Evolutionary conservation across 2,888 invertebrate genomes (phyloP).

Genomic region (Tetranychus truncatus): DNA sequence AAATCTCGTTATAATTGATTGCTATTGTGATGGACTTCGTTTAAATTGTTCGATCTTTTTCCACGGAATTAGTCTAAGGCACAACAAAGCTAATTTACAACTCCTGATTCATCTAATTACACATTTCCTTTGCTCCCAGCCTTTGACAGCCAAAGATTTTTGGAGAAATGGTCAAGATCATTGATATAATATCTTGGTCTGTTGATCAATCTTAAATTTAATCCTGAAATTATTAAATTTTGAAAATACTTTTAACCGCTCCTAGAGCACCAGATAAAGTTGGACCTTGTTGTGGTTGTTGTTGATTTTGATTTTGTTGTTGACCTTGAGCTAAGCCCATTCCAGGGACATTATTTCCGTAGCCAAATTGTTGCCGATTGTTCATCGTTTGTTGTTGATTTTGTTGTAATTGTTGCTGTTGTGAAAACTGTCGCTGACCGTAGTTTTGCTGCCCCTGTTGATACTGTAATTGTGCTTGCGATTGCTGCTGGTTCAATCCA

Average conservation of each 20-base stretch:
- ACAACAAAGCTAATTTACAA: too few relatives aligned
- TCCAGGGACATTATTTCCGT: neutral
- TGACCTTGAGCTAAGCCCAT: conserved; percentile 8
- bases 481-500: neutral
- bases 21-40: too few relatives aligned
- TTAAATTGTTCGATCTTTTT: too few relatives aligned
- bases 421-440: conserved; percentile 4
- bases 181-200: too few relatives aligned
- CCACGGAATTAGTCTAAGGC: too few relatives aligned
- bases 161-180: too few relatives aligned
- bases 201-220: neutral
- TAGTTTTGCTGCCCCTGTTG: neutral
- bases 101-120: too few relatives aligned
- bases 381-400: conserved; percentile 14
- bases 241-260: conserved; percentile 21
- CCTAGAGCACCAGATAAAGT: conserved; percentile 17
- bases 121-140: too few relatives aligned
- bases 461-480: neutral
- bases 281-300: conserved; percentile 12
- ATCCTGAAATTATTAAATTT: conserved; percentile 5
- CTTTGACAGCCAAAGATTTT: too few relatives aligned
- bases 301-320: conserved; percentile 3
- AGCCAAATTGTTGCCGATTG: conserved; percentile 5
- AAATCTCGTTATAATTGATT: too few relatives aligned
- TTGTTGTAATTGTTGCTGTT: conserved; percentile 12